These are phyloP conservation scores for Colletes collaris DNA, from an alignment of 2,888 invertebrate species.

Conservation along the genomic window DNA sequence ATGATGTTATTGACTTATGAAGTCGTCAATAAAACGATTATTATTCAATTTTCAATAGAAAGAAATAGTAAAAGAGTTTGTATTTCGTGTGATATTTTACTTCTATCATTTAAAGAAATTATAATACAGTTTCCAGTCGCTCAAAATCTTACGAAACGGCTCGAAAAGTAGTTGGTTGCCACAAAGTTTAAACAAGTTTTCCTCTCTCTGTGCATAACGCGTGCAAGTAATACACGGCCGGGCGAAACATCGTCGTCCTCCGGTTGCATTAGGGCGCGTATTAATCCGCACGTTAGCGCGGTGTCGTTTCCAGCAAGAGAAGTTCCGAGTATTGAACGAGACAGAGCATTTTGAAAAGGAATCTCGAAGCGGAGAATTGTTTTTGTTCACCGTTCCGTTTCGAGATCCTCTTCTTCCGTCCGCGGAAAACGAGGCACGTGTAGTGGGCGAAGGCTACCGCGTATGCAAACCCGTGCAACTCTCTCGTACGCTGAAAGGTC, in stretches of 20 bases:
- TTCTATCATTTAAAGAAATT: no score
- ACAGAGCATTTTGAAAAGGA: not conserved
- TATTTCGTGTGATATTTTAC: no score
- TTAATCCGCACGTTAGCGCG: not conserved
- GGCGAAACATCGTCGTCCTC: not conserved
- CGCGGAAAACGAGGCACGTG: not conserved
- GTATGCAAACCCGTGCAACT: not conserved
- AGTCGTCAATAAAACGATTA: no score
- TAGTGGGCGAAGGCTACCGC: not conserved
- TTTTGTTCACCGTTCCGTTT: not conserved
- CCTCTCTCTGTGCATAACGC: no score
- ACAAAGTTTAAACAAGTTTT: no score
- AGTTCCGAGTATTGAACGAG: not conserved
- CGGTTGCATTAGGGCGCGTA: not conserved
- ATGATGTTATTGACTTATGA: no score
- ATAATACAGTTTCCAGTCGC: no score
- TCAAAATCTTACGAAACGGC: no score
- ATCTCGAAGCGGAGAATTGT: constrained; percentile 19
- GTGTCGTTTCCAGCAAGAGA: not conserved
- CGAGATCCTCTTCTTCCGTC: not conserved
- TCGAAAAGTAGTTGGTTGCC: not conserved
- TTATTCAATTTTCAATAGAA: no score
- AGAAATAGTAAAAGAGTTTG: no score
- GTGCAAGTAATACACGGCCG: no score
- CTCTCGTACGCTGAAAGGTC: constrained; percentile 62